A percentile compares a stretch with the other conserved stretches of the same genome.
Conservation (phyloP, 2,797 vertebrate species). For the Gymnopithys bicolor region DNA sequence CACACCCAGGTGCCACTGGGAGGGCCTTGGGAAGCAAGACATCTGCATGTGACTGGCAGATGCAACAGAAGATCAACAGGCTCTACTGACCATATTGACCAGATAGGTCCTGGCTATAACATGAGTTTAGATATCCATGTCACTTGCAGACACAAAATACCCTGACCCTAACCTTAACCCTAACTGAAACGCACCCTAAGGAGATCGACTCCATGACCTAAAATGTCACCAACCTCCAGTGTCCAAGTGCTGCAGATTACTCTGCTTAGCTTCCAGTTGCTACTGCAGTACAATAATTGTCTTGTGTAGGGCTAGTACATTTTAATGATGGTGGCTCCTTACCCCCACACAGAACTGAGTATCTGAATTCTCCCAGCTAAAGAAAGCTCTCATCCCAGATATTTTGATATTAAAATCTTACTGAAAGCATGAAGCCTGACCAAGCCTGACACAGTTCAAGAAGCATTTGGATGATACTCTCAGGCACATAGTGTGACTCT, state of each 20-base stretch:
- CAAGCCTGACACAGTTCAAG: background rate
- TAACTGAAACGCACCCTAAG: background rate
- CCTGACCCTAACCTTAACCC: too few relatives aligned
- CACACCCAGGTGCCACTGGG: background rate
- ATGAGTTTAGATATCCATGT: background rate
- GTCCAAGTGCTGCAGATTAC: background rate
- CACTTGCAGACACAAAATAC: background rate
- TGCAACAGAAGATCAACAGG: background rate
- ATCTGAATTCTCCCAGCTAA: background rate
- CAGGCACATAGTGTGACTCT: background rate
- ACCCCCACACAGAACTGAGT: background rate
- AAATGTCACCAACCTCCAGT: background rate
- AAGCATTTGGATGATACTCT: background rate
- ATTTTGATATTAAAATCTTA: background rate
- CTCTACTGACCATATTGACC: background rate
- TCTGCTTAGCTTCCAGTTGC: background rate
- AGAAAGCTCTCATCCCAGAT: background rate
- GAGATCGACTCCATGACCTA: background rate
- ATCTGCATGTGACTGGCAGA: background rate
- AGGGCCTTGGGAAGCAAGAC: background rate
- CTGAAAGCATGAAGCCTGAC: background rate
- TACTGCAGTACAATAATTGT: background rate
- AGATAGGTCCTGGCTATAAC: background rate
- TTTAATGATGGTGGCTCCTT: rapidly evolving
- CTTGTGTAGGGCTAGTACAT: too few relatives aligned